These are phyloP conservation scores for Cladorhizidae sp. DNA, from an alignment of 37 sponge, comb jelly and placozoan genomes.

Conservation along the genomic window DNA sequence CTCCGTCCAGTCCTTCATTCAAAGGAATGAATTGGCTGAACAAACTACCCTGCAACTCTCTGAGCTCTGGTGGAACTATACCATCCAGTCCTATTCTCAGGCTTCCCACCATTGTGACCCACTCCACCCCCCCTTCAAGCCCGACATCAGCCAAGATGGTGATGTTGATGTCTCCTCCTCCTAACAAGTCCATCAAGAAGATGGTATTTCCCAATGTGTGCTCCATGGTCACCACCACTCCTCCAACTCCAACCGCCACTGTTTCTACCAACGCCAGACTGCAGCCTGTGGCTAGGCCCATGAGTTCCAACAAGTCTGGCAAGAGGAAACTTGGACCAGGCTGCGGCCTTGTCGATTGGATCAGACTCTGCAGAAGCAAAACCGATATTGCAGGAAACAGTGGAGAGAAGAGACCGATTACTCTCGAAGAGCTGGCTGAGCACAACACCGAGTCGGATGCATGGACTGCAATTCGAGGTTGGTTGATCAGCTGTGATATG, in stretches of 20 bases:
- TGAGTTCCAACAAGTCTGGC: background rate
- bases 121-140: background rate
- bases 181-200: background rate
- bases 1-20: too few relatives aligned
- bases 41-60: too few relatives aligned
- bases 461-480: slow-evolving; percentile 93
- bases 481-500: background rate
- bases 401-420: slow-evolving; percentile 46
- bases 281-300: background rate
- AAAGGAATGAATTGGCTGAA: too few relatives aligned
- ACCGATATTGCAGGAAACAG: slow-evolving; percentile 52
- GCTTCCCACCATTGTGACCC: background rate
- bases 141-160: background rate
- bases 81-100: background rate
- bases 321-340: slow-evolving; percentile 71
- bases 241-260: background rate
- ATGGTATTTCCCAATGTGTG: background rate
- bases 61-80: background rate
- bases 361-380: slow-evolving; percentile 57
- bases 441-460: slow-evolving; percentile 81
- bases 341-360: slow-evolving; percentile 92
- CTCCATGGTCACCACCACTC: background rate
- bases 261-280: background rate
- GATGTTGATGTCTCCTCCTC: background rate
- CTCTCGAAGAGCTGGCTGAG: slow-evolving; percentile 72